A percentile compares a stretch with the other conserved stretches of the same genome.
These are phyloP conservation scores for Smittia sp. DNA, from an alignment of 2,888 invertebrate species.

Conservation along the genomic window DNA sequence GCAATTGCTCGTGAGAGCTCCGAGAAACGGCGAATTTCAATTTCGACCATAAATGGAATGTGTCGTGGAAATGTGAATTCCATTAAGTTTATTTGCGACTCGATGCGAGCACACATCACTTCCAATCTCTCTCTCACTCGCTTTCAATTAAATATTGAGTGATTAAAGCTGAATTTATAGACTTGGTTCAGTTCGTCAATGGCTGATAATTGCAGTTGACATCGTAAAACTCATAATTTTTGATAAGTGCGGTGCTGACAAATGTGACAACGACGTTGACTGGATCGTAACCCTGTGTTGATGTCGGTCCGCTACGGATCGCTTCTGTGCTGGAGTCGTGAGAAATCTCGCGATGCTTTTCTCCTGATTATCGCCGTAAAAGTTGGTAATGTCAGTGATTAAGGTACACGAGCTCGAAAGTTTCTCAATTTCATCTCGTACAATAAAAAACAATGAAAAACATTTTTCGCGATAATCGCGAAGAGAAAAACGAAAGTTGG, in stretches of 20 bases:
- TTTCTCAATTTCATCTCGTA: not conserved
- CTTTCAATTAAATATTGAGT: not conserved
- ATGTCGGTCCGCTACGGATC: not conserved
- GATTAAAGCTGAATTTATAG: not conserved
- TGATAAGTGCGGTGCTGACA: not conserved
- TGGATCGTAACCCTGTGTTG: not conserved
- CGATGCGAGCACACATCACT: not conserved
- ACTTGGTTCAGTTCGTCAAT: too few relatives aligned
- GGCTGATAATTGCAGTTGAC: conserved; percentile 19
- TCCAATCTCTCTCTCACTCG: not conserved
- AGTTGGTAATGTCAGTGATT: conserved; percentile 1
- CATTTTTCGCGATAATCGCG: not conserved
- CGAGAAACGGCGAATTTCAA: not conserved
- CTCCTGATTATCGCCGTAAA: not conserved
- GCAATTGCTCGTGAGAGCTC: not conserved
- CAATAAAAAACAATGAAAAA: not conserved
- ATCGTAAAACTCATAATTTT: not conserved
- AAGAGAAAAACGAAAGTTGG: not conserved
- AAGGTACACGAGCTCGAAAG: not conserved
- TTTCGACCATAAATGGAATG: conserved; percentile 36
- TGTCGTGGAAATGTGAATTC: conserved; percentile 24
- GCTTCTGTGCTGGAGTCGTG: not conserved
- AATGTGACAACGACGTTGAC: not conserved
- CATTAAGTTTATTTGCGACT: conserved; percentile 22
- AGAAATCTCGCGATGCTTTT: not conserved